Conservation (phyloP, 2,113 vertebrate species). For the Oreochromis tanganicae region DNA sequence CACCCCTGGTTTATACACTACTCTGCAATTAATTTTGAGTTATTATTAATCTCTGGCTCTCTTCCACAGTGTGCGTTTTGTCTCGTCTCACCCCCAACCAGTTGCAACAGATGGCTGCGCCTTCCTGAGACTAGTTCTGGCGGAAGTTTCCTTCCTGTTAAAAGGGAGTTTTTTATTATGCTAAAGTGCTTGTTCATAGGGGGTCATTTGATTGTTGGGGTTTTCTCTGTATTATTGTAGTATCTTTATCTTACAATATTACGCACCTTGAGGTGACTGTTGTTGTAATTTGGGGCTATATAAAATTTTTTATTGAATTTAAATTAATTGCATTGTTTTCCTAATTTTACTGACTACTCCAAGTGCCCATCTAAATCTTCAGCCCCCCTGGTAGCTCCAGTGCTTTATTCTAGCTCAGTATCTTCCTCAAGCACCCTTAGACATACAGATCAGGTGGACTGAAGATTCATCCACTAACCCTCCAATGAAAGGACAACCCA, state of each 20-base stretch:
- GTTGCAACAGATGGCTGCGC: rapidly evolving
- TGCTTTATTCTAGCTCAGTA: neutral
- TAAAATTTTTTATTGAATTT: neutral
- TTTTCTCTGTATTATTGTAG: neutral
- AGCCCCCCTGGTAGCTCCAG: neutral
- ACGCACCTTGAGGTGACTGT: rapidly evolving
- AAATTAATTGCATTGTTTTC: neutral
- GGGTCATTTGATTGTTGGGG: rapidly evolving
- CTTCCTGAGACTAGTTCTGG: neutral
- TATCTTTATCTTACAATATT: neutral
- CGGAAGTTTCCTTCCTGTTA: neutral
- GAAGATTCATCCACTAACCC: neutral
- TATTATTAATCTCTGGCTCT: neutral
- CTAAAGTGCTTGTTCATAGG: neutral
- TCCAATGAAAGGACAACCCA: neutral
- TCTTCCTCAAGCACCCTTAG: neutral
- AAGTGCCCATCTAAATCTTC: rapidly evolving
- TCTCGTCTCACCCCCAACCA: rapidly evolving
- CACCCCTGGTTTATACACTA: too few species aligned
- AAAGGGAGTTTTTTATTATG: neutral
- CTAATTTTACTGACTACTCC: neutral
- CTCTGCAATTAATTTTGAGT: neutral
- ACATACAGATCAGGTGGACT: rapidly evolving
- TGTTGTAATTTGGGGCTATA: neutral
- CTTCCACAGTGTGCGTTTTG: neutral